These are phyloP conservation scores for Tetramorium alpestre DNA, from an alignment of 1,140 invertebrate species.

Conservation along the genomic window DNA sequence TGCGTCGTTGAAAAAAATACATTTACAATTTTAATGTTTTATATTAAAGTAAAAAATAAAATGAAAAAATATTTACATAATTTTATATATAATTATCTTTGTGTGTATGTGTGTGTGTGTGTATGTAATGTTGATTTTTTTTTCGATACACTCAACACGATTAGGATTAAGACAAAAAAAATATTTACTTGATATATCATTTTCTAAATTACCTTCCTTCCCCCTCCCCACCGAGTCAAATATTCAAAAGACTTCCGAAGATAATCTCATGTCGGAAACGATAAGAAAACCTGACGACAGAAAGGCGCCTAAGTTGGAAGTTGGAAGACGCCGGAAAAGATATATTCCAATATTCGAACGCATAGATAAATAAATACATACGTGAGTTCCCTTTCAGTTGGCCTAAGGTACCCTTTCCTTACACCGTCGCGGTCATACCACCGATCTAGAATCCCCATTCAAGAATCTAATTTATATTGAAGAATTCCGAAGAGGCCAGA, in stretches of 20 bases:
- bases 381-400: constrained; percentile 61
- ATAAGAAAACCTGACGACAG: constrained; percentile 37
- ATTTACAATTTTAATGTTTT: not conserved
- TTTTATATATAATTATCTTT: not conserved
- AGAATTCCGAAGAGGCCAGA: constrained; percentile 82
- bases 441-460: constrained; percentile 77
- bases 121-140: not conserved
- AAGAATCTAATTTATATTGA: constrained; percentile 85
- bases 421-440: constrained; percentile 52
- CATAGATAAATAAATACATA: constrained; percentile 81
- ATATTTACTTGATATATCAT: not conserved
- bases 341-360: constrained; percentile 74
- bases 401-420: not conserved
- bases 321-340: constrained; percentile 43
- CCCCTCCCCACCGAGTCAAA: not conserved
- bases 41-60: not conserved
- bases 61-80: not conserved
- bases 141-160: not conserved
- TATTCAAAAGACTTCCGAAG: not conserved
- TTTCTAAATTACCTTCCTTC: not conserved
- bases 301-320: constrained; percentile 44
- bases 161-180: not conserved
- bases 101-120: too few relatives aligned
- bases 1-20: not conserved
- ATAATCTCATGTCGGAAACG: constrained; percentile 32